Base-by-base conservation (phyloP, 1,140 invertebrate genomes). In the Forficula auricularia region DNA sequence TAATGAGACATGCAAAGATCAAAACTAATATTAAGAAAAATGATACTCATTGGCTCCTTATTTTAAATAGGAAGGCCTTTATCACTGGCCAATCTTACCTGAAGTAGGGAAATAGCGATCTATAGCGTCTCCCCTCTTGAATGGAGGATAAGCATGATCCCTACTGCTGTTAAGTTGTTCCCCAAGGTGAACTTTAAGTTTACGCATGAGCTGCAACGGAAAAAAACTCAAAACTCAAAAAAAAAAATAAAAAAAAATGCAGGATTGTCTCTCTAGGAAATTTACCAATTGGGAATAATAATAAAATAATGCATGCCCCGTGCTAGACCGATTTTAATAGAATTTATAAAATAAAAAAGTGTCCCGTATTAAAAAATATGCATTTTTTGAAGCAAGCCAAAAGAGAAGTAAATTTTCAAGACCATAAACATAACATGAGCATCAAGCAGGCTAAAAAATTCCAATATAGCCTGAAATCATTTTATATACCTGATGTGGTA, bases 51-150 rank as follows among this genome's bases (percentile, higher is more conserved):
- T n/a, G n/a, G n/a, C n/a, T n/a, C n/a, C n/a, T n/a, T n/a, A n/a
- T n/a, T n/a, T n/a, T n/a, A n/a, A n/a, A n/a, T 42, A 31, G 13
- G 12, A 19, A 31, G 4, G 9, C n/a, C 15, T 13, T 44, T 8
- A 27, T 32, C 10, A n/a, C n/a, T 14, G 22, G 30, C 59, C 56
- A 60, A 57, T 67, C 71, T 70, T 70, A 83, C 81, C 81, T 73
- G 80, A 71, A 54, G 77, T 77, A 51, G 75, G 73, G 66, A 75
- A 82, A 67, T 80, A 84, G 69, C 74, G 75, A 60, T 75, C 68
- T 63, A 79, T 74, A 57, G 71, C 67, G 60, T 76, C 76, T 57
- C 66, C 66, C 60, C 80, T 69, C 69, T 77, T 81, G 58, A 85
- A 66, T 42, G 79, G 70, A 52, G 71, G 70, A 59, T 80, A 73